These are phyloP conservation scores for Tillus elongatus DNA, from an alignment of 2,888 invertebrate genomes.

Conservation along the genomic window DNA sequence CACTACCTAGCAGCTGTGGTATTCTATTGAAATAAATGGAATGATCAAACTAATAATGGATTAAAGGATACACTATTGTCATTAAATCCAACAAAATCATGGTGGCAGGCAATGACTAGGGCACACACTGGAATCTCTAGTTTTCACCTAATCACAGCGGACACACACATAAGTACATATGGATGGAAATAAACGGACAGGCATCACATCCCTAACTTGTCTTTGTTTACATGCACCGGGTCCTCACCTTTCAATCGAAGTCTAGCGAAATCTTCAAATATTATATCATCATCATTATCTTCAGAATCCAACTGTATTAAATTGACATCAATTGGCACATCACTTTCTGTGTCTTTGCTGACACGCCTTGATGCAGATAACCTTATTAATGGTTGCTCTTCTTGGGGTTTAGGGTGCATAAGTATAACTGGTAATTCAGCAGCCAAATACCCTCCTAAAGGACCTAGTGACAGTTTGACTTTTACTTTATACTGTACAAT, in stretches of 20 bases:
- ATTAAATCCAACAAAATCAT: constrained; percentile 30
- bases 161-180: constrained; percentile 33
- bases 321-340: constrained; percentile 75
- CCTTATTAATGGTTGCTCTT: constrained; percentile 47
- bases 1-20: too few relatives aligned
- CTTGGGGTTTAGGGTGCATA: constrained; percentile 95
- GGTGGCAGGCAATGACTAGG: constrained; percentile 32
- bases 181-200: constrained; percentile 30
- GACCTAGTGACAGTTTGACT: constrained; percentile 90
- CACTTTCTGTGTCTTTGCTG: constrained; percentile 42
- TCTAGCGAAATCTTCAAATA: constrained; percentile 99
- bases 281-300: constrained; percentile 92
- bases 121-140: constrained; percentile 29
- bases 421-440: constrained; percentile 97
- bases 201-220: constrained; percentile 22
- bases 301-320: constrained; percentile 90
- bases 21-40: not conserved
- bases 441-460: constrained; percentile 87
- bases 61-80: constrained; percentile 28
- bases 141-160: constrained; percentile 31
- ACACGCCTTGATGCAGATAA: constrained; percentile 41
- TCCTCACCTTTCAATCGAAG: constrained; percentile 90
- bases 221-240: constrained; percentile 55
- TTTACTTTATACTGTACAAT: constrained; percentile 99
- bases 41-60: not conserved